Conservation (phyloP, 2,797 vertebrate genomes). For the Melanotaenia maccullochi region DNA sequence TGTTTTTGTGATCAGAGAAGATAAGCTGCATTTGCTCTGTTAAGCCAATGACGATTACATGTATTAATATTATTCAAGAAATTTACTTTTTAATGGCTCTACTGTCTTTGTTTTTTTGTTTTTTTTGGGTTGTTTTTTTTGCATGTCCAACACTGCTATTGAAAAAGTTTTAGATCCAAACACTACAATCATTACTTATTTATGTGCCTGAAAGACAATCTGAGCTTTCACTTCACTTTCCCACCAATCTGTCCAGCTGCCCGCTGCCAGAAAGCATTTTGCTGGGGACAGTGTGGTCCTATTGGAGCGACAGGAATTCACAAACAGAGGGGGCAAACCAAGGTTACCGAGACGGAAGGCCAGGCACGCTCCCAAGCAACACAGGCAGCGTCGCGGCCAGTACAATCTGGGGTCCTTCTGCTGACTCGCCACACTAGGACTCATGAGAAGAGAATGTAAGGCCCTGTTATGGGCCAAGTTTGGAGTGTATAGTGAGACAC, state of each 20-base stretch:
- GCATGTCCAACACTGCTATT: conserved; percentile 8
- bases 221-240: conserved; percentile 63
- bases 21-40: conserved; percentile 10
- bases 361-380: conserved; percentile 73
- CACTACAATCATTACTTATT: conserved; percentile 52
- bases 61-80: conserved; percentile 7
- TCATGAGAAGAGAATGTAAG: conserved; percentile 78
- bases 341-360: conserved; percentile 76
- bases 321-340: conserved; percentile 79
- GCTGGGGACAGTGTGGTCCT: conserved; percentile 76
- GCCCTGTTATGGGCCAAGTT: conserved; percentile 65
- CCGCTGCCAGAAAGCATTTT: conserved; percentile 69
- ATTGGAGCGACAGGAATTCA: conserved; percentile 77
- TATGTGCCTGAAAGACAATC: conserved; percentile 68
- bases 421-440: conserved; percentile 71
- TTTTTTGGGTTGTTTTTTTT: not conserved
- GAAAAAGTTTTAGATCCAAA: conserved; percentile 46
- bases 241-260: conserved; percentile 71
- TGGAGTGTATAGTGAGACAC: conserved; percentile 61
- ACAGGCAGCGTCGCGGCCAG: conserved; percentile 67
- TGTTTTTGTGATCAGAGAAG: conserved; percentile 27
- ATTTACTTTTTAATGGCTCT: conserved; percentile 22
- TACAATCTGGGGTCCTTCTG: conserved; percentile 79
- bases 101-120: not conserved
- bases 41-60: not conserved